Evolutionary conservation across 2,888 invertebrate genomes (phyloP), one percentile per base, ranked within the genome.

Genomic region (Nudaria mundana): DNA sequence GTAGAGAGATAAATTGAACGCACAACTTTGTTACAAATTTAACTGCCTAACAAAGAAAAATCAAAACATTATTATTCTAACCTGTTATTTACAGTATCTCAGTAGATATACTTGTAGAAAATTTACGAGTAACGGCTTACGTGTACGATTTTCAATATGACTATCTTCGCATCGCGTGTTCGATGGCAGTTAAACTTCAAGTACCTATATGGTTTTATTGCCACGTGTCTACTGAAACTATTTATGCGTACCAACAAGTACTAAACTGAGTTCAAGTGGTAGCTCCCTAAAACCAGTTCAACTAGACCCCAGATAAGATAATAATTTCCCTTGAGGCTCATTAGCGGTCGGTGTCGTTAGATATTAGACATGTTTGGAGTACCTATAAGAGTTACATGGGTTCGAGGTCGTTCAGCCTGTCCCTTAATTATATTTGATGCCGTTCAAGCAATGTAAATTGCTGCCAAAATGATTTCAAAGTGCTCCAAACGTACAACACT

Each of bases 401-500:
- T 78, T 81, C 77, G 81, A 78, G 81, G 81, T 62, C 76, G 58
- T 31, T 47, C 41, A 66, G 70, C 78, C 52, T 64, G 64, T 57
- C 59, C 34, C 39, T 61, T 72, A 76, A 78, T 77, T 75, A 70
- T 64, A 62, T 60, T 34, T 62, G 55, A 55, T 55, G 57, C 61
- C 59, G 46, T 45, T 35, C 53, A 58, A 65, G 65, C 62, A 56
- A 57, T 65, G 63, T 63, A 66, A 62, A 70, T 71, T 66, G 67
- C 58, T 71, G 76, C 73, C 76, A 73, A 79, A 79, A 73, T 62
- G 62, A 71, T 72, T 67, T 60, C 58, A 58, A 61, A 54, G 43
- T 49, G 46, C 40, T 44, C 37, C 43, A 53, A 46, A 44, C 40
- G 44, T 56, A 44, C 44, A 46, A 37, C 45, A 51, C 47, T 58